Base-by-base conservation (phyloP, 2,888 invertebrate genomes). In the Eustalomyia histrio region DNA sequence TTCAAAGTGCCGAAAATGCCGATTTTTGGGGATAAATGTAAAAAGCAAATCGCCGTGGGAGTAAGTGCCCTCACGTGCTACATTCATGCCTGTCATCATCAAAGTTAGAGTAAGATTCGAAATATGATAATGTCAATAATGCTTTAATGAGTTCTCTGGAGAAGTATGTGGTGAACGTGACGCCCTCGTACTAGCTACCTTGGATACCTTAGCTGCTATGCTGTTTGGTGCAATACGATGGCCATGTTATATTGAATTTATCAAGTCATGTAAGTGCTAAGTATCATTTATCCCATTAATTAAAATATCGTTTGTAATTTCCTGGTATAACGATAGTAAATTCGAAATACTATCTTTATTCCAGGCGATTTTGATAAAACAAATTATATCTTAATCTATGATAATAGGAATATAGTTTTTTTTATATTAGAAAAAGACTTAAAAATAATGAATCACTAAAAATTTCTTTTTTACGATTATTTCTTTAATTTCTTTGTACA, bases 171-270 rank as follows among this genome's bases (percentile, higher is more conserved):
- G 95, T 95, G 17, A 98, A 97, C 0, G 97, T 99, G 10, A 98
- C 98, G 0, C 96, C 98, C 0, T 94, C 97, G 47, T 96, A 97
- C 86, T 99, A 99, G 99, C 91, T 99, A 76, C 97, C 98, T 0
- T 99, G 99, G 98, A 97, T 98, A 84, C 98, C 99, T 4, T 99
- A 99, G 89, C 92, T 99, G 60, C 91, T 99, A 2, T 97, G 97
- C 85, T 97, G 97, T 86, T 92, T 99, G 35, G 97, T 98, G 7
- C 94, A 97, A 84, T 96, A 96, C 88, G 98, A 98, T 87, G 97
- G 97, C 0, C 95, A 95, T 88, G 95, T 96, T 52, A 96, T 98
- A 84, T 92, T 97, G 76, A 98, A 97, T 90, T 92, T 99, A 35
- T 91, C 99, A 24, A 97, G 96, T 86, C 97, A 96, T 91, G 95